phyloP scores from a whole-genome alignment of 2,113 vertebrate species.

The Balaenoptera acutorostrata region DNA sequence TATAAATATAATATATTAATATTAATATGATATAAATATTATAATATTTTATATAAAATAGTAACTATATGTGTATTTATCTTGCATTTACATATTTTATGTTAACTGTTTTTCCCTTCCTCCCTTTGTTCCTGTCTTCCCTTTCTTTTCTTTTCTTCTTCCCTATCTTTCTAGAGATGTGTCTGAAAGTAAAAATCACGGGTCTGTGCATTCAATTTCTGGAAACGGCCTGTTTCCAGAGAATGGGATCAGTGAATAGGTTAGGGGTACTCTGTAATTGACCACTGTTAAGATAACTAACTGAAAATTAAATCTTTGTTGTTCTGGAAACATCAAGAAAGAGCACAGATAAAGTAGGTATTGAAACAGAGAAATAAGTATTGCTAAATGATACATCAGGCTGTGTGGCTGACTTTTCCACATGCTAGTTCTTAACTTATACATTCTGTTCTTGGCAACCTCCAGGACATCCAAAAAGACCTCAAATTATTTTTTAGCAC shows the following conservation, averaged over 20 bases:
- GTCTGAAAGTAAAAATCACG: constrained; percentile 5
- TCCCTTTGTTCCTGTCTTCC: fast-evolving
- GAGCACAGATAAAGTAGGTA: background rate
- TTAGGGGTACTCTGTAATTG: background rate
- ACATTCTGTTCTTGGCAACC: background rate
- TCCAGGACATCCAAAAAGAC: background rate
- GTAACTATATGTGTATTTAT: background rate
- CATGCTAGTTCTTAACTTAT: background rate
- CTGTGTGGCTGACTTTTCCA: background rate
- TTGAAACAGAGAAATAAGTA: background rate
- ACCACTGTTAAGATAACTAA: background rate
- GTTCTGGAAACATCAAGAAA: constrained; percentile 12
- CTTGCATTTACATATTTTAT: background rate
- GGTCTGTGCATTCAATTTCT: constrained; percentile 21
- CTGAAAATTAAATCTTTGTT: constrained; percentile 36
- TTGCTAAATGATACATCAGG: background rate
- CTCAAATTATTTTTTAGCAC: background rate
- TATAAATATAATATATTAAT: too few species aligned
- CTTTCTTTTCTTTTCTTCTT: background rate
- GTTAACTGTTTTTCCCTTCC: fast-evolving
- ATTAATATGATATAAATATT: too few species aligned
- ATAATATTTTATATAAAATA: background rate
- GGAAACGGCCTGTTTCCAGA: background rate
- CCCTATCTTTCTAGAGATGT: background rate
- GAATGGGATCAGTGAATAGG: background rate